Evolutionary conservation across 2,888 invertebrate species (phyloP).

Genomic region (Epirrhoe tristata): DNA sequence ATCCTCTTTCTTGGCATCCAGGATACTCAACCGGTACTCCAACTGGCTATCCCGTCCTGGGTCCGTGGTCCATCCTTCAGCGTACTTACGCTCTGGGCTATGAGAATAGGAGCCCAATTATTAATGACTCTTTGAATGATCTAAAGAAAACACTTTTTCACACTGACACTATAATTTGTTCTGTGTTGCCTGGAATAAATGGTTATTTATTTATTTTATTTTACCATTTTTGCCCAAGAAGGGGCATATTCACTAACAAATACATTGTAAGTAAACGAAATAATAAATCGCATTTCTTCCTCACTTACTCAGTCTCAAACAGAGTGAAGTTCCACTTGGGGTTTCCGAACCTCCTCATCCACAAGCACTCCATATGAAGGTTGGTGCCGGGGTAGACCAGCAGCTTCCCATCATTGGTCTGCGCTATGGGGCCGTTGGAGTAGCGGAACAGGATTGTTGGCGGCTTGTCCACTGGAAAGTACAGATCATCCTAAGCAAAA

Average conservation of each 20-base stretch:
- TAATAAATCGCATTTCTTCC: neutral
- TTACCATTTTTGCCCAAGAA: too few species aligned
- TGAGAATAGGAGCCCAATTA: constrained; percentile 1
- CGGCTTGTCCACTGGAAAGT: constrained; percentile 90
- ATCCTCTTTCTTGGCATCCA: constrained; percentile 92
- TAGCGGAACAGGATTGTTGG: constrained; percentile 94
- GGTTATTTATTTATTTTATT: too few species aligned
- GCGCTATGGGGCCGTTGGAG: constrained; percentile 93
- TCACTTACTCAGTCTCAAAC: constrained; percentile 83
- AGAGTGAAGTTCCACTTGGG: constrained; percentile 93
- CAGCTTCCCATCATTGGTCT: constrained; percentile 93
- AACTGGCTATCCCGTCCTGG: constrained; percentile 91
- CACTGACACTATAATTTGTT: too few species aligned
- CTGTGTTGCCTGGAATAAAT: too few species aligned
- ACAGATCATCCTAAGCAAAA: neutral
- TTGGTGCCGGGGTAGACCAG: constrained; percentile 94
- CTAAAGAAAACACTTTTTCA: too few species aligned
- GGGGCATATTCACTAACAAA: too few species aligned
- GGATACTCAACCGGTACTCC: constrained; percentile 93
- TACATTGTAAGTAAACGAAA: too few species aligned
- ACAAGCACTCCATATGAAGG: constrained; percentile 94
- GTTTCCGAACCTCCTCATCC: constrained; percentile 94
- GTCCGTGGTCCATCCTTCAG: constrained; percentile 94
- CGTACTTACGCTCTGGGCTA: constrained; percentile 72
- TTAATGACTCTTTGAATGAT: too few species aligned